Base-by-base conservation (phyloP, 2,888 invertebrate genomes). In the Biston stratarius region DNA sequence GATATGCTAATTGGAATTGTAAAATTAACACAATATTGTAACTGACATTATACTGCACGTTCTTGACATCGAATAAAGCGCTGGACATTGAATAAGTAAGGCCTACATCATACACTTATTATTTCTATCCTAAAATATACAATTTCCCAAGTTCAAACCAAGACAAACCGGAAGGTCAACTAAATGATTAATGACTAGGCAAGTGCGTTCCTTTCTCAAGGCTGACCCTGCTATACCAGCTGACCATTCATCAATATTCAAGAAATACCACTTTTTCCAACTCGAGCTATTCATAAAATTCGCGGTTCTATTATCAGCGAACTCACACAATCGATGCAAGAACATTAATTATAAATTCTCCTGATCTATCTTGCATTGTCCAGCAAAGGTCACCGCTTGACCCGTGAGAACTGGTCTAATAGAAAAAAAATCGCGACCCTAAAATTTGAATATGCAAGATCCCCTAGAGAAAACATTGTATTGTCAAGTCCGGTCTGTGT, bases 271-370 rank as follows among this genome's bases (percentile, higher is more conserved):
- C 92, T 92, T 91, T 86, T 83, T 74, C 80, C 81, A 72, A 85
- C 85, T 84, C 83, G 85, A 81, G 72, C 78, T 75, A 76, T 78
- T 77, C 84, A 89, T 87, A 90, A 82, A 83, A 86, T 83, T 77
- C 86, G 87, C 88, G 87, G 71, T 60, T 51, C 85, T 73, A 85
- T 90, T 90, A 89, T 87, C 87, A 90, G 90, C 91, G 91, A 84
- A 84, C 82, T 79, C 82, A 73, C 80, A 91, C 91, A 91, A 91
- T 82, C 83, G 81, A 81, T 85, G 79, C 79, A 73, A 77, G 81
- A 81, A 84, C 91, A 93, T 94, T 92, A 94, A 93, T 94, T 94
- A 94, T 91, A 90, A 92, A 90, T 91, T 87, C 87, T 86, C 52
- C 87, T 86, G 85, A 88, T 87, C 85, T 83, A 88, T 86, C 84